Evolutionary conservation across 2,113 vertebrate genomes (phyloP).

Genomic region (Gopherus evgoodei): DNA sequence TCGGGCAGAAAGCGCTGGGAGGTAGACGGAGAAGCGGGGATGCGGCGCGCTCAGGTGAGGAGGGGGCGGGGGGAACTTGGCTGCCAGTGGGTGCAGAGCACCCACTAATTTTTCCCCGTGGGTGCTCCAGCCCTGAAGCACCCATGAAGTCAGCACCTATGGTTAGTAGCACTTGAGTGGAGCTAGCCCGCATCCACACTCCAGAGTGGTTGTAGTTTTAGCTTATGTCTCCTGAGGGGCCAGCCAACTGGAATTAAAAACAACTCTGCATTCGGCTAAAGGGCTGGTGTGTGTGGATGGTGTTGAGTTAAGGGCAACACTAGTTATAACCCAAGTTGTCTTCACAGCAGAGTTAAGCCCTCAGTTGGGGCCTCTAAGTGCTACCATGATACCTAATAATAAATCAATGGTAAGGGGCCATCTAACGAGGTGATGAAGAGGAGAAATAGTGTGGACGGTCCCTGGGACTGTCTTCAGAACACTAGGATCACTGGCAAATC

Average conservation of each 20-base stretch:
- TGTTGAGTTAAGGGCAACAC: background rate
- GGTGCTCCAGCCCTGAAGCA: too few relatives aligned
- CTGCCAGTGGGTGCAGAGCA: too few relatives aligned
- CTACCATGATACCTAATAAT: background rate
- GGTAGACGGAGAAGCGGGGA: too few relatives aligned
- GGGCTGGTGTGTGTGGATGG: background rate
- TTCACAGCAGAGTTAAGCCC: background rate
- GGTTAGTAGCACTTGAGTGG: background rate
- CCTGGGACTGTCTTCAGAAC: background rate
- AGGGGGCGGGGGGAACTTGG: too few relatives aligned
- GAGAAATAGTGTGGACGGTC: background rate
- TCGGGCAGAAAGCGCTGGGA: too few relatives aligned
- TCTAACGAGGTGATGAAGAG: background rate
- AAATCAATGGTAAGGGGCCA: accelerated
- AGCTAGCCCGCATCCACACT: background rate
- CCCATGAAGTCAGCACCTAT: too few relatives aligned
- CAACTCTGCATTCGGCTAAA: background rate
- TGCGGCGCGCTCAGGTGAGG: too few relatives aligned
- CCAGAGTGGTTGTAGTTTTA: background rate
- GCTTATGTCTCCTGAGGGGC: too few relatives aligned
- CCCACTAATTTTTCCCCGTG: too few relatives aligned
- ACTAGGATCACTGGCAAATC: accelerated
- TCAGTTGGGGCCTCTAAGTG: accelerated
- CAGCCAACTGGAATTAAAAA: background rate
- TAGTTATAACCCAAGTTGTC: background rate